These are phyloP conservation scores for Galerucella calmariensis DNA, from an alignment of 2,888 invertebrate species.

Conservation along the genomic window DNA sequence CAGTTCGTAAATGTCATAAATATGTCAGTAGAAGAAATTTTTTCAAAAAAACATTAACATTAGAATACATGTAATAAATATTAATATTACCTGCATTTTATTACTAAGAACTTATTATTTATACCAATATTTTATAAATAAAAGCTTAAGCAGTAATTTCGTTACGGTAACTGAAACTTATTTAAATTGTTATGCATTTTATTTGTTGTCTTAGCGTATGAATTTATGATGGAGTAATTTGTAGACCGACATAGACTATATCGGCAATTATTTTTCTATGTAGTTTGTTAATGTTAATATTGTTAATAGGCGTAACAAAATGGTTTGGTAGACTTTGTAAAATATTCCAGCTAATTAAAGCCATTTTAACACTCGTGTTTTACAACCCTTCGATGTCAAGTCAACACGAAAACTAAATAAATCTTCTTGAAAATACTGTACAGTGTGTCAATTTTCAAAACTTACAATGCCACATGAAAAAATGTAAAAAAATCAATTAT, in stretches of 20 bases:
- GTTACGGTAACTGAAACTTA: constrained; percentile 29
- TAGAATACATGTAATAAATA: too few relatives aligned
- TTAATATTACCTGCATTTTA: too few relatives aligned
- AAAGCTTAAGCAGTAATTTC: not conserved
- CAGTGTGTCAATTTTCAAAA: too few relatives aligned
- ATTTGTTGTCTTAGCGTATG: constrained; percentile 30
- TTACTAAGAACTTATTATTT: not conserved
- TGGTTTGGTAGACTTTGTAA: constrained; percentile 21
- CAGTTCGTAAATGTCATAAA: too few relatives aligned
- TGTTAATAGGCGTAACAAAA: constrained; percentile 43
- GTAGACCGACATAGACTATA: constrained; percentile 34
- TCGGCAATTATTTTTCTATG: constrained; percentile 44
- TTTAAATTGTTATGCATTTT: constrained; percentile 39
- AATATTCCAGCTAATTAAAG: constrained; percentile 12
- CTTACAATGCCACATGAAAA: too few relatives aligned
- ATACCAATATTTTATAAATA: constrained; percentile 3
- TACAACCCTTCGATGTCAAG: not conserved
- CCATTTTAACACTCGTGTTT: not conserved
- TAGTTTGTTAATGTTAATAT: constrained; percentile 44
- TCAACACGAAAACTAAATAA: too few relatives aligned
- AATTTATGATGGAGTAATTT: constrained; percentile 35
- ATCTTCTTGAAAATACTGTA: too few relatives aligned
- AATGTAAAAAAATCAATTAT: too few relatives aligned
- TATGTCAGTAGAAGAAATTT: too few relatives aligned
- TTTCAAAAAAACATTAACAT: too few relatives aligned